phyloP scores from a whole-genome alignment of 2,888 invertebrate genomes.

The Lasioglossum vierecki region DNA sequence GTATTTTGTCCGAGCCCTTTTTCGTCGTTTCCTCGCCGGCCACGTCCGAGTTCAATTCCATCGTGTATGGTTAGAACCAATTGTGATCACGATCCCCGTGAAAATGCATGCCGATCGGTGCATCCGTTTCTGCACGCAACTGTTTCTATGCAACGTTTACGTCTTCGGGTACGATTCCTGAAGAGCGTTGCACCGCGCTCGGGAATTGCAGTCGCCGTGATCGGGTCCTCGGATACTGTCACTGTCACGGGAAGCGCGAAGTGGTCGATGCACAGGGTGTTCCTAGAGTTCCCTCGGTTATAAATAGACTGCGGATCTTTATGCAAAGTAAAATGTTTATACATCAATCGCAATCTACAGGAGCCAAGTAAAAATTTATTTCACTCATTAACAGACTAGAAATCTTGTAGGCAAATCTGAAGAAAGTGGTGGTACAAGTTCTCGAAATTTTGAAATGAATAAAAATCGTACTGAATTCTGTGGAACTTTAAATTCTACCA shows the following conservation, averaged over 20 bases:
- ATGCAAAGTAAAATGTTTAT: no score
- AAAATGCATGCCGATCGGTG: conserved; percentile 49
- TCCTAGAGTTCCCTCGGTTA: not conserved
- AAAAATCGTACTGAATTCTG: no score
- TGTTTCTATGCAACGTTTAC: conserved; percentile 42
- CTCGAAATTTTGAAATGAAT: no score
- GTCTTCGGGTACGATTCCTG: conserved; percentile 37
- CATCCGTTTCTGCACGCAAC: conserved; percentile 64
- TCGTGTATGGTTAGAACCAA: conserved; percentile 62
- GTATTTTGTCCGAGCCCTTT: not conserved
- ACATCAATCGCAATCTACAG: no score
- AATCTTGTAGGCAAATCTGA: no score
- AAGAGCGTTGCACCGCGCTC: not conserved
- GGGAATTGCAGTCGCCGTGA: not conserved
- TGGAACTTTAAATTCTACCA: no score
- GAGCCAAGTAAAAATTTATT: no score
- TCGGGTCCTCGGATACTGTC: not conserved
- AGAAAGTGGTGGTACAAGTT: no score
- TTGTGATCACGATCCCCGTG: conserved; percentile 59
- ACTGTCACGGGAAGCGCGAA: not conserved
- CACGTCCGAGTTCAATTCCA: conserved; percentile 50
- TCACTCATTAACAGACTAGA: no score
- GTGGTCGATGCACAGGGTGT: not conserved
- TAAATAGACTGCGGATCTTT: no score
- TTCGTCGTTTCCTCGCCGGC: conserved; percentile 28